phyloP scores from a whole-genome alignment of 2,113 vertebrate species.

The Carlito syrichta region DNA sequence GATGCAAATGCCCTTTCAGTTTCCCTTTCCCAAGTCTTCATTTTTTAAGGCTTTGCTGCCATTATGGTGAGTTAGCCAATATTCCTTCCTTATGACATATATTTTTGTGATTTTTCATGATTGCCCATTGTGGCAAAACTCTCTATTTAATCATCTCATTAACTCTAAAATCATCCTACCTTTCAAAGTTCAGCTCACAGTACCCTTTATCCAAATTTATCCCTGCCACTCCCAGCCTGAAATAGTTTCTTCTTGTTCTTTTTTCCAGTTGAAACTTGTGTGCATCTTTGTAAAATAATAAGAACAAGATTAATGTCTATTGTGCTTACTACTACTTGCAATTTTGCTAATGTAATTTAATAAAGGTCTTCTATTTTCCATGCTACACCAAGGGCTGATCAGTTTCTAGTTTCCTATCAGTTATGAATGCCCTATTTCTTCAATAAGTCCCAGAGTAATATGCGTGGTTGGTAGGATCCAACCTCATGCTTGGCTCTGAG shows the following conservation, averaged over 20 bases:
- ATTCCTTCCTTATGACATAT: rapidly evolving
- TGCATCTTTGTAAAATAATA: background rate
- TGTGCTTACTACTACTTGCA: no score
- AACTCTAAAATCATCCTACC: background rate
- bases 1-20: background rate
- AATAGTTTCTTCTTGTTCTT: background rate
- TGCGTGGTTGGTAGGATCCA: background rate
- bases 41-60: background rate
- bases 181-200: background rate
- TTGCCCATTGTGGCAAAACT: background rate
- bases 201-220: background rate
- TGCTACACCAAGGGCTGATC: no score
- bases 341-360: background rate
- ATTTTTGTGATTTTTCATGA: background rate
- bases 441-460: background rate
- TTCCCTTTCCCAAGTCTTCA: background rate
- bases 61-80: background rate
- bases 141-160: background rate
- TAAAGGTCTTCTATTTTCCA: background rate
- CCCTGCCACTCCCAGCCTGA: background rate
- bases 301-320: background rate
- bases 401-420: background rate
- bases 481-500: no score
- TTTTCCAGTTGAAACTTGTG: background rate
- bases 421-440: background rate